phyloP scores from a whole-genome alignment of 2,888 invertebrate species.

The Drosophila pegasa region DNA sequence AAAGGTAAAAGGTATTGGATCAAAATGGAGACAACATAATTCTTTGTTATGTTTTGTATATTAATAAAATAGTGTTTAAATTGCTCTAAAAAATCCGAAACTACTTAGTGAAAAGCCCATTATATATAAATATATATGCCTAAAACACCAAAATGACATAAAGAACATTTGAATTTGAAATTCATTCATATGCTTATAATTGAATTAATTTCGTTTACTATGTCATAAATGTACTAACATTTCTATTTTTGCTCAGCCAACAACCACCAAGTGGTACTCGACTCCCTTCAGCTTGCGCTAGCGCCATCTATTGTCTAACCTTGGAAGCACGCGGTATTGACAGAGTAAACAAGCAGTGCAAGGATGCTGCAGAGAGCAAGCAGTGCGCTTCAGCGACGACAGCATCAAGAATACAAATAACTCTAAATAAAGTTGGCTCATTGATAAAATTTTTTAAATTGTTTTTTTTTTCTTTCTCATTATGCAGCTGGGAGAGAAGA shows the following conservation, averaged over 20 bases:
- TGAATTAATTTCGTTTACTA: not conserved
- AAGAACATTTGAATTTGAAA: not conserved
- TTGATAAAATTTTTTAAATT: slow-evolving; percentile 3
- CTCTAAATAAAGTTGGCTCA: slow-evolving; percentile 5
- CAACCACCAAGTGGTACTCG: not conserved
- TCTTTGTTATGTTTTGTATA: too few species aligned
- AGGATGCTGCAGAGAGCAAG: slow-evolving; percentile 60
- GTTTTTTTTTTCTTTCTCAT: not conserved
- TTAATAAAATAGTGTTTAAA: too few species aligned
- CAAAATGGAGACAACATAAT: too few species aligned
- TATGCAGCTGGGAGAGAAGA: slow-evolving; percentile 15
- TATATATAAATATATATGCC: not conserved
- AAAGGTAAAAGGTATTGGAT: too few species aligned
- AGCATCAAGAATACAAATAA: not conserved
- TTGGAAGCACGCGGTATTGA: slow-evolving; percentile 31
- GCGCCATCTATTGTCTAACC: slow-evolving; percentile 62
- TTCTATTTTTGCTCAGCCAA: not conserved
- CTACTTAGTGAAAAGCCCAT: too few species aligned
- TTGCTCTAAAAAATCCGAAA: too few species aligned
- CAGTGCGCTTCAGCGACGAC: slow-evolving; percentile 43
- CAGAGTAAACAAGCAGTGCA: slow-evolving; percentile 55
- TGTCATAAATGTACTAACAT: not conserved
- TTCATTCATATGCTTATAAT: not conserved
- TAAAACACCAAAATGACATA: not conserved
- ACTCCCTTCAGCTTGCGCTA: not conserved